Evolutionary conservation across 2,113 vertebrate species (phyloP).

Genomic region (Strix uralensis): DNA sequence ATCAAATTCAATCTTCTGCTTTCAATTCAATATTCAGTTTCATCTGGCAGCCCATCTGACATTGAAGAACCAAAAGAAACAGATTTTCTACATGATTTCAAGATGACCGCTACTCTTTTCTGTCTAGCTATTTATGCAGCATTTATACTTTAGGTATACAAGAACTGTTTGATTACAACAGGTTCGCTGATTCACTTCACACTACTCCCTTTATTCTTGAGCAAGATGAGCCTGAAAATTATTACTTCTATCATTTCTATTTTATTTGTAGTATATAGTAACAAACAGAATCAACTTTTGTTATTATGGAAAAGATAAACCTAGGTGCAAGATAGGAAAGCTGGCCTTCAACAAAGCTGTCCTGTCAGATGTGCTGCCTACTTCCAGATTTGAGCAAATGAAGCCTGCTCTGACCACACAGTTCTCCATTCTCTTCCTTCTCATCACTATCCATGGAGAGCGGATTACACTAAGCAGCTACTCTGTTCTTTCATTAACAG

Average conservation of each 20-base stretch:
- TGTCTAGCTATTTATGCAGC: background rate
- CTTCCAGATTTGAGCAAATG: background rate
- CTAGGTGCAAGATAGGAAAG: background rate
- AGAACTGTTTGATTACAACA: background rate
- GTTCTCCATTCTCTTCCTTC: background rate
- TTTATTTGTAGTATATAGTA: background rate
- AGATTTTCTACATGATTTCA: background rate
- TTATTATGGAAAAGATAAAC: background rate
- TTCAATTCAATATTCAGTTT: conserved; percentile 1
- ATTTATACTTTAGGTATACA: background rate
- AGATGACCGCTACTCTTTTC: background rate
- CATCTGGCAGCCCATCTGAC: background rate
- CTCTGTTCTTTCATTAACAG: background rate
- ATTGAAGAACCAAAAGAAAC: background rate
- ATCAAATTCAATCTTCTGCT: background rate
- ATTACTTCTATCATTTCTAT: background rate
- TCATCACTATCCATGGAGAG: background rate
- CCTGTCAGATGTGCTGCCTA: background rate
- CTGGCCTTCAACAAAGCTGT: background rate
- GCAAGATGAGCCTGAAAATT: background rate
- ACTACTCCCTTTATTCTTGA: background rate
- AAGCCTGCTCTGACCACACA: accelerated
- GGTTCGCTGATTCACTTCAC: background rate
- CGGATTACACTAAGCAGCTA: conserved; percentile 29
- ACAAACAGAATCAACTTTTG: background rate